Base-by-base conservation (phyloP, 2,888 invertebrate species). In the Erpobdella octoculata region DNA sequence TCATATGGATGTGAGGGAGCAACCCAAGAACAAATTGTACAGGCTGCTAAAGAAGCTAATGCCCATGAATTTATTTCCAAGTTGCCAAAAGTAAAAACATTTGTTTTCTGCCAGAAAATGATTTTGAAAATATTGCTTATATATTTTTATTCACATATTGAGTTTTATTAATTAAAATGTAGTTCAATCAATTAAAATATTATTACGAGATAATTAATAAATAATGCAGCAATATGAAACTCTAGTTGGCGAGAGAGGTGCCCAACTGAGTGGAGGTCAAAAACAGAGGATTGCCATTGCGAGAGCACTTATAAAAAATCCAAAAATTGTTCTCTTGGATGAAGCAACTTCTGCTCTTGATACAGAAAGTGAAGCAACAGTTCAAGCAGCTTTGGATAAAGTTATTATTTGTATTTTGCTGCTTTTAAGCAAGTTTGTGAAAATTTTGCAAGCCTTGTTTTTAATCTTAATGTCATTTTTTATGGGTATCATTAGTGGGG, bases 381-480 rank as follows among this genome's bases (percentile, higher is more conserved):
- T 94, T 0, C 93, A 93, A 83, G 88, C 87, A 21, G 92, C 86
- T 21, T 79, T 87, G 9, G 86, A 87, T 73, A 89, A 80, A 71
- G 75, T 75, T 36, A 33, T 58, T 4, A 38, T 18, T 33, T 1
- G n/a, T n/a, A n/a, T n/a, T n/a, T n/a, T n/a, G n/a, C n/a, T n/a
- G n/a, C n/a, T n/a, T n/a, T n/a, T n/a, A n/a, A n/a, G n/a, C n/a
- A n/a, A n/a, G n/a, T n/a, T n/a, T n/a, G n/a, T n/a, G n/a, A n/a
- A n/a, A n/a, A n/a, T n/a, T n/a, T n/a, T n/a, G n/a, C n/a, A n/a
- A n/a, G n/a, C n/a, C n/a, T n/a, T n/a, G n/a, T n/a, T n/a, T n/a
- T n/a, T n/a, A n/a, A n/a, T n/a, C n/a, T n/a, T n/a, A n/a, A n/a
- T n/a, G n/a, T n/a, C n/a, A n/a, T n/a, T n/a, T n/a, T n/a, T n/a